A percentile compares a stretch with the other conserved stretches of the same genome.
These are phyloP conservation scores for Latrodectus hesperus DNA, from an alignment of 2,888 invertebrate species.

Conservation along the genomic window DNA sequence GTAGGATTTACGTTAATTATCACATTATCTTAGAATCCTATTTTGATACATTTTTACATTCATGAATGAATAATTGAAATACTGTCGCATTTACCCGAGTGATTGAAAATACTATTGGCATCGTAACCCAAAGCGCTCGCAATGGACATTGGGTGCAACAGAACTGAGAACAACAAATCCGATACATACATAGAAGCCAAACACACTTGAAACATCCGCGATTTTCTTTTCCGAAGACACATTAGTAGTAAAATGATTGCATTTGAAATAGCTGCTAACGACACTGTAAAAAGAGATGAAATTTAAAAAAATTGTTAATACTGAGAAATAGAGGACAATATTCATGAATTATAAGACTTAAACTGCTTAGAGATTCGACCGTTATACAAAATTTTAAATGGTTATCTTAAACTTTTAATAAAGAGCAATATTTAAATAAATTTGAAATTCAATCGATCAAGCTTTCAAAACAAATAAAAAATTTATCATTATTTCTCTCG, in stretches of 20 bases:
- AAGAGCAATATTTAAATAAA: neutral
- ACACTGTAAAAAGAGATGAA: constrained; percentile 57
- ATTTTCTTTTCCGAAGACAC: constrained; percentile 29
- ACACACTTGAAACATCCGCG: constrained; percentile 52
- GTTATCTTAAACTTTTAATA: too few relatives aligned
- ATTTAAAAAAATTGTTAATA: neutral
- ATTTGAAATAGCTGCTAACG: constrained; percentile 38
- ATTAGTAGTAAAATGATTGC: constrained; percentile 51
- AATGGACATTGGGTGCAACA: too few relatives aligned
- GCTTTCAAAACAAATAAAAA: too few relatives aligned
- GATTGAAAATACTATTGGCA: too few relatives aligned
- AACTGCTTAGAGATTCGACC: neutral
- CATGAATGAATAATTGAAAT: too few relatives aligned
- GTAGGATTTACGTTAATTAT: too few relatives aligned
- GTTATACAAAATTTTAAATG: neutral
- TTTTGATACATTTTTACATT: too few relatives aligned
- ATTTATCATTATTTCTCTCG: too few relatives aligned
- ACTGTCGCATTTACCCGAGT: too few relatives aligned
- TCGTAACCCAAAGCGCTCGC: too few relatives aligned
- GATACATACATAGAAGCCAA: constrained; percentile 69
- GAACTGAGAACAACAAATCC: constrained; percentile 68
- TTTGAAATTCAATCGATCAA: too few relatives aligned
- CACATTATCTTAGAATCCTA: too few relatives aligned
- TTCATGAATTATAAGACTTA: neutral
- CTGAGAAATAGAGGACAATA: neutral